Conservation (phyloP, 2,113 vertebrate species). For the Campylomormyrus tamandua region DNA sequence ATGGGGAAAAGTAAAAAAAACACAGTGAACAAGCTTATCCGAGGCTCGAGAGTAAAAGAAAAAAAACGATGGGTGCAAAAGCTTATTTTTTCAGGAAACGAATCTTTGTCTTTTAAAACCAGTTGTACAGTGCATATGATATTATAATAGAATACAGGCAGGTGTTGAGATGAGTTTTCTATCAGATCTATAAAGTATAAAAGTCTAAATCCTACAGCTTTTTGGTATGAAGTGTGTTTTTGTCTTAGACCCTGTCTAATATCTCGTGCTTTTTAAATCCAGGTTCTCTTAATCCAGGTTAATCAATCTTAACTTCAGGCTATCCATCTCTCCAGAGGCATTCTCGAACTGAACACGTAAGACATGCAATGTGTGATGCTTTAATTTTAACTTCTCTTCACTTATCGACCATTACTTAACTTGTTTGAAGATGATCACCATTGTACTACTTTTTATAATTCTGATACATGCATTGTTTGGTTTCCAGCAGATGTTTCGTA, state of each 20-base stretch:
- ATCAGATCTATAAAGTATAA: constrained; percentile 38
- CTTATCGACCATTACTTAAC: neutral
- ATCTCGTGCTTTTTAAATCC: constrained; percentile 55
- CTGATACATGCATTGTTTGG: neutral
- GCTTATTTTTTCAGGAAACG: constrained; percentile 51
- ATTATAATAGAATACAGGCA: constrained; percentile 4
- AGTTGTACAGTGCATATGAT: constrained; percentile 27
- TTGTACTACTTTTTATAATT: neutral
- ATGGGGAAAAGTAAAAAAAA: constrained; percentile 23
- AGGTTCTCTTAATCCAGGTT: constrained; percentile 69
- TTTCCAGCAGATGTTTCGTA: neutral
- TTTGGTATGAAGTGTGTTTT: constrained; percentile 27
- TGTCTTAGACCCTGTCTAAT: constrained; percentile 28
- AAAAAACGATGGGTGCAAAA: constrained; percentile 22
- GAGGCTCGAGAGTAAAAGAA: constrained; percentile 19
- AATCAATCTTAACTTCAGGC: constrained; percentile 61
- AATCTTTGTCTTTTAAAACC: constrained; percentile 38
- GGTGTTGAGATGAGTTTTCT: constrained; percentile 23
- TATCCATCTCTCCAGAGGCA: constrained; percentile 44
- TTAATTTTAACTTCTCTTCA: neutral
- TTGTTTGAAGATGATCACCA: neutral
- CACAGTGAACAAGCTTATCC: constrained; percentile 30
- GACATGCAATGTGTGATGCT: constrained; percentile 20
- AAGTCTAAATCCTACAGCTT: constrained; percentile 27
- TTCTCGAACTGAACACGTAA: constrained; percentile 30